Conservation (phyloP, 2,888 invertebrate genomes). For the Lasius fuliginosus region DNA sequence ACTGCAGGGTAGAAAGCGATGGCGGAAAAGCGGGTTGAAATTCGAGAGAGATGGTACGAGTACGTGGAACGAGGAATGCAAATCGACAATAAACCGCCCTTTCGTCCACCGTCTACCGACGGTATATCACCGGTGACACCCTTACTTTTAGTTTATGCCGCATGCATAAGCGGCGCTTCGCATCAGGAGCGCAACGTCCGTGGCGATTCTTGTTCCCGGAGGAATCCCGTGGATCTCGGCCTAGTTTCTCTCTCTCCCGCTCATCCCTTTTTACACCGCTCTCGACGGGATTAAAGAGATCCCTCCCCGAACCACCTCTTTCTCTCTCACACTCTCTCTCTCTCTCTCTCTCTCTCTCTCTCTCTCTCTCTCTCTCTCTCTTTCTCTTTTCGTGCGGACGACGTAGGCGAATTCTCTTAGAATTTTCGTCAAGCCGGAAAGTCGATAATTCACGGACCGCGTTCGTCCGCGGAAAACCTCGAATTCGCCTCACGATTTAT, state of each 20-base stretch:
- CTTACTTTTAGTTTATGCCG: slow-evolving; percentile 81
- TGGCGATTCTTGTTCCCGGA: slow-evolving; percentile 65
- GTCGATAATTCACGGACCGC: slow-evolving; percentile 45
- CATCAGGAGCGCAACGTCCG: slow-evolving; percentile 68
- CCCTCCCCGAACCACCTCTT: neutral
- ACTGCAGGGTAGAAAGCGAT: slow-evolving; percentile 42
- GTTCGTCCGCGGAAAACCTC: slow-evolving; percentile 27
- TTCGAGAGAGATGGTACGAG: slow-evolving; percentile 66
- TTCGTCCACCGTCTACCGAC: slow-evolving; percentile 73
- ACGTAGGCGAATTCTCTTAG: slow-evolving; percentile 44
- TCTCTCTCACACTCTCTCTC: neutral
- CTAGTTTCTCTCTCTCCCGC: slow-evolving; percentile 1
- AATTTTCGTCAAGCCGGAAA: slow-evolving; percentile 55
- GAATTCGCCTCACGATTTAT: slow-evolving; percentile 43
- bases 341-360: neutral
- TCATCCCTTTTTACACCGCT: slow-evolving; percentile 22
- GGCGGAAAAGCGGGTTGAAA: slow-evolving; percentile 58
- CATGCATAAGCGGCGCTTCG: slow-evolving; percentile 78
- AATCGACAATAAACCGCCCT: slow-evolving; percentile 80
- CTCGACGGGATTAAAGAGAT: slow-evolving; percentile 58
- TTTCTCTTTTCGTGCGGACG: neutral
- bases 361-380: no score
- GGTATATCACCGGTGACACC: slow-evolving; percentile 80
- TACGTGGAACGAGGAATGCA: slow-evolving; percentile 75
- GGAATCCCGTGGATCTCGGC: slow-evolving; percentile 56